Conservation (phyloP, 1,140 invertebrate genomes). For the Campoletis sonorensis region DNA sequence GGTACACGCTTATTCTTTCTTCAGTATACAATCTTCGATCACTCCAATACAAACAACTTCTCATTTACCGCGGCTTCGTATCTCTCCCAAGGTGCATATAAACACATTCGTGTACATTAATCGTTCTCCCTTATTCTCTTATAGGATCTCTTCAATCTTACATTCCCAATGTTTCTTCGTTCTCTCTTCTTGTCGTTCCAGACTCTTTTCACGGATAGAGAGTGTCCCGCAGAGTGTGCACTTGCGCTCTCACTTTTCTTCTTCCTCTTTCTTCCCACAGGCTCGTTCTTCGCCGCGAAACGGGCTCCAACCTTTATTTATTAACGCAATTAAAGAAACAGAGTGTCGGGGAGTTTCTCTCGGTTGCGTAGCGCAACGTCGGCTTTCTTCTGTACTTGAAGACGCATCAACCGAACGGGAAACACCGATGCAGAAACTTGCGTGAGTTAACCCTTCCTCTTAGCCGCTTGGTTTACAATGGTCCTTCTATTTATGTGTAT, state of each 20-base stretch:
- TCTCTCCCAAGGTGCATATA: conserved; percentile 5
- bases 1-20: background rate
- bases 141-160: background rate
- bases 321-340: conserved; percentile 76
- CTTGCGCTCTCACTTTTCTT: conserved; percentile 29
- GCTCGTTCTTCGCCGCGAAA: conserved; percentile 27
- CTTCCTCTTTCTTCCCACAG: conserved; percentile 8
- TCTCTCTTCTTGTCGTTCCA: conserved; percentile 42
- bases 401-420: conserved; percentile 27
- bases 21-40: background rate
- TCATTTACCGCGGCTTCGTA: background rate
- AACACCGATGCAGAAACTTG: too few relatives aligned
- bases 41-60: background rate
- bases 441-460: too few relatives aligned
- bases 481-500: too few relatives aligned
- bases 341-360: conserved; percentile 63
- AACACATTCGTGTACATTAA: background rate
- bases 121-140: conserved; percentile 23
- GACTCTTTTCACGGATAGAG: conserved; percentile 46
- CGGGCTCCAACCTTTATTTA: conserved; percentile 72
- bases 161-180: conserved; percentile 23
- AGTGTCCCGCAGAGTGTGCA: background rate
- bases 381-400: conserved; percentile 66
- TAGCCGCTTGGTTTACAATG: too few relatives aligned
- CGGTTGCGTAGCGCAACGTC: conserved; percentile 50